phyloP scores from a whole-genome alignment of 2,113 vertebrate species.

The Todiramphus chloris region DNA sequence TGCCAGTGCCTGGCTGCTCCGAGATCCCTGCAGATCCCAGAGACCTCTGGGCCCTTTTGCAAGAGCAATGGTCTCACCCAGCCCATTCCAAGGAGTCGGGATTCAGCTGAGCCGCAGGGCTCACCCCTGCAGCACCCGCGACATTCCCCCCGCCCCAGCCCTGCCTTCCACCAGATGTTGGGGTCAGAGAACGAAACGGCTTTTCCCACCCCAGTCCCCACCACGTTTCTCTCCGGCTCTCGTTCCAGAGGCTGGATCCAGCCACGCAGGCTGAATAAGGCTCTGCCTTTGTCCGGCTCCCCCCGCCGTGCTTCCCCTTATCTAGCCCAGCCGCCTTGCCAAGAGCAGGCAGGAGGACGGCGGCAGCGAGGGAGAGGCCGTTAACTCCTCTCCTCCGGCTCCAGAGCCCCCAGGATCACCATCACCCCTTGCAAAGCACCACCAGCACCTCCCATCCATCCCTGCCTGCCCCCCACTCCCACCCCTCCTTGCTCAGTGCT shows the following conservation, averaged over 20 bases:
- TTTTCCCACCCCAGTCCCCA: neutral
- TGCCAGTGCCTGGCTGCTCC: neutral
- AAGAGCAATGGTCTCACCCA: neutral
- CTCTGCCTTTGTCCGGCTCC: conserved; percentile 44
- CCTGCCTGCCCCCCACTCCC: neutral
- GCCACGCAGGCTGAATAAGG: conserved; percentile 2
- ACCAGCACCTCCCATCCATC: neutral
- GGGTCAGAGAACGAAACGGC: neutral
- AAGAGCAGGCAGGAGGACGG: conserved; percentile 11
- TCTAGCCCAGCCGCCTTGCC: conserved; percentile 20
- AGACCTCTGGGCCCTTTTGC: neutral
- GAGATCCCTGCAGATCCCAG: neutral
- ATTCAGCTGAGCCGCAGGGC: neutral
- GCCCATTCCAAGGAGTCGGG: neutral
- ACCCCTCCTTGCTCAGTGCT: neutral
- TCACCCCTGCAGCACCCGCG: neutral
- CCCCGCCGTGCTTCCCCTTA: conserved; percentile 10
- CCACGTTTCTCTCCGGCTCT: neutral
- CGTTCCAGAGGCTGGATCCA: conserved; percentile 28
- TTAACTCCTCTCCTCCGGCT: neutral
- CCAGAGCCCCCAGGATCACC: accelerated
- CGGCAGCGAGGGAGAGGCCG: neutral
- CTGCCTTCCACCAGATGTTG: conserved; percentile 38
- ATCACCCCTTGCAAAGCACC: accelerated
- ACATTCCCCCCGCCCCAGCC: neutral